Conservation (phyloP, 2,797 vertebrate species). For the Gallirallus australis region DNA sequence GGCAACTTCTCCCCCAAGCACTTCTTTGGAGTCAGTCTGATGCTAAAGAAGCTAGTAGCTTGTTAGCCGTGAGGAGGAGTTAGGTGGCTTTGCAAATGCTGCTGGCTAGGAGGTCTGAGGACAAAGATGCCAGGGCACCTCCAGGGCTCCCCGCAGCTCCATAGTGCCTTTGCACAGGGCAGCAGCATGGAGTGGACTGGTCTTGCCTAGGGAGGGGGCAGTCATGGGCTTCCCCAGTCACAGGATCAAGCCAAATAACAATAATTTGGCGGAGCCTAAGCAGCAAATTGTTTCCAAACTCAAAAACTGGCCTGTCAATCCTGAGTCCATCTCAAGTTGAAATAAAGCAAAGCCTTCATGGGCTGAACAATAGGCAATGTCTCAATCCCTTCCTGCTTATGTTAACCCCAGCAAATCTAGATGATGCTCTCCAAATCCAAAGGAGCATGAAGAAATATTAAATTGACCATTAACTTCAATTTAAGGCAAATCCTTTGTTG, state of each 20-base stretch:
- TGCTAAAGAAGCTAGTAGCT: not conserved
- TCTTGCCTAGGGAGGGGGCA: not conserved
- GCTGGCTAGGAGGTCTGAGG: not conserved
- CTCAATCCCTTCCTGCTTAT: not conserved
- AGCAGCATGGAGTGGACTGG: not conserved
- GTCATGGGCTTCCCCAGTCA: fast-evolving
- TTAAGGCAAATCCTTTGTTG: not conserved
- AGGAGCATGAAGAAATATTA: not conserved
- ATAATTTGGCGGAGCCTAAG: not conserved
- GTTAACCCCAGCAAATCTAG: not conserved
- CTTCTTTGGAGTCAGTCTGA: not conserved
- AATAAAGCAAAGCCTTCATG: not conserved
- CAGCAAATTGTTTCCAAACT: not conserved
- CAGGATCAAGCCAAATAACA: not conserved
- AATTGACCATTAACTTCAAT: slow-evolving; percentile 13
- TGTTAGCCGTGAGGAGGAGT: not conserved
- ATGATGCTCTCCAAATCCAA: not conserved
- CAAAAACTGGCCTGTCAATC: not conserved
- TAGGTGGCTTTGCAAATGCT: not conserved
- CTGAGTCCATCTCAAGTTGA: not conserved
- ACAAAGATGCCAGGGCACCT: not conserved
- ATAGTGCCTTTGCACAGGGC: fast-evolving
- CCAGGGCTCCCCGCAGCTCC: not conserved
- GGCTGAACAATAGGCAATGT: not conserved
- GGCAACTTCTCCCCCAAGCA: not conserved